Evolutionary conservation across 2,888 invertebrate species (phyloP).

Genomic region (Schizotus pectinicornis): DNA sequence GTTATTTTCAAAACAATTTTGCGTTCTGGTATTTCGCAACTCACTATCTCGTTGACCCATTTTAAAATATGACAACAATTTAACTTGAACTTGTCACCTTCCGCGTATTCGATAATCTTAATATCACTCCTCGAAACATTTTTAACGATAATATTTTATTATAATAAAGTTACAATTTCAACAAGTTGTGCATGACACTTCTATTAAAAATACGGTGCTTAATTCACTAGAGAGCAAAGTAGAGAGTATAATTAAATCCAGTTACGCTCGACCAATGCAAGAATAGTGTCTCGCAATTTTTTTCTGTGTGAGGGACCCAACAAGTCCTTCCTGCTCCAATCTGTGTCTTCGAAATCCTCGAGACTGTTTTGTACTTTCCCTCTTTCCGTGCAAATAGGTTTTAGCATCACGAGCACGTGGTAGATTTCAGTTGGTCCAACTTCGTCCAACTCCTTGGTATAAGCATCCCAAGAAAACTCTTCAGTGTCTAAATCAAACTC

Average conservation of each 20-base stretch:
- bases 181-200: background rate
- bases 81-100: too few relatives aligned
- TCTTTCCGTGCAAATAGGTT: slow-evolving; percentile 60
- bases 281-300: slow-evolving; percentile 52
- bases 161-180: background rate
- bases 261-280: slow-evolving; percentile 49
- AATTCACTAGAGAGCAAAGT: background rate
- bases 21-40: too few relatives aligned
- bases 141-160: slow-evolving; percentile 3
- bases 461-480: slow-evolving; percentile 57
- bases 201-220: background rate
- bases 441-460: slow-evolving; percentile 57
- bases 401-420: slow-evolving; percentile 61
- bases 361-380: slow-evolving; percentile 57
- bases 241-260: slow-evolving; percentile 51
- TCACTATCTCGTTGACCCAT: too few relatives aligned
- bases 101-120: too few relatives aligned
- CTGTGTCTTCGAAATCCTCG: slow-evolving; percentile 56
- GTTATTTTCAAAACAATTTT: background rate
- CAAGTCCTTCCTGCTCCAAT: slow-evolving; percentile 53
- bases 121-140: too few relatives aligned
- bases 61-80: too few relatives aligned
- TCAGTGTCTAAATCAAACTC: slow-evolving; percentile 52
- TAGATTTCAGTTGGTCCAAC: slow-evolving; percentile 58
- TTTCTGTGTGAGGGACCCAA: slow-evolving; percentile 52